A percentile compares a stretch with the other conserved stretches of the same genome.
Conservation (phyloP, 2,888 invertebrate species). For the Lydus trimaculatus region DNA sequence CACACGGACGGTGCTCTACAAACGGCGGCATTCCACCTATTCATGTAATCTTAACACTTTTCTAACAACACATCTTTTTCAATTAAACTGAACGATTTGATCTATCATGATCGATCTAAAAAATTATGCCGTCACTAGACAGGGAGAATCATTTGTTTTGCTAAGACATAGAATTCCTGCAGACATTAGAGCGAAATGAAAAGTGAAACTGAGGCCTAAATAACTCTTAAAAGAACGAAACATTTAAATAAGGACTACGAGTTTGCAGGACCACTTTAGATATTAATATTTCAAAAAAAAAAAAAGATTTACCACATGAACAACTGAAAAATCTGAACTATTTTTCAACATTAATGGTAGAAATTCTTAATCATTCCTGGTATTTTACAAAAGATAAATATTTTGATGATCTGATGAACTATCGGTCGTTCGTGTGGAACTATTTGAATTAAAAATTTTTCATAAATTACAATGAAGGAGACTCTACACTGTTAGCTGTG, state of each 20-base stretch:
- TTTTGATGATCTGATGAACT: neutral
- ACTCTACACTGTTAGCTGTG: conserved; percentile 60
- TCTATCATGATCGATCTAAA: neutral
- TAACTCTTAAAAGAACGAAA: conserved; percentile 36
- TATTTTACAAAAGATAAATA: too few species aligned
- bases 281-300: conserved; percentile 8
- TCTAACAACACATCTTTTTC: neutral
- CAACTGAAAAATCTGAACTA: neutral
- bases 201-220: conserved; percentile 49
- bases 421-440: conserved; percentile 33
- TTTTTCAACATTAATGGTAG: neutral
- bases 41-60: neutral
- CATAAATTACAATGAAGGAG: conserved; percentile 47
- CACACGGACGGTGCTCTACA: neutral
- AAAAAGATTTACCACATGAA: conserved; percentile 27
- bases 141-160: conserved; percentile 37
- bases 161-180: conserved; percentile 41
- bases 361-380: neutral
- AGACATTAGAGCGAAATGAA: conserved; percentile 41
- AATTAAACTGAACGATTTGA: neutral
- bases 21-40: neutral
- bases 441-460: conserved; percentile 37
- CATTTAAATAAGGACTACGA: conserved; percentile 35
- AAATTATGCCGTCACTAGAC: conserved; percentile 22
- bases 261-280: conserved; percentile 44